Conservation (phyloP, 1,140 invertebrate species). For the Cyclina sinensis region DNA sequence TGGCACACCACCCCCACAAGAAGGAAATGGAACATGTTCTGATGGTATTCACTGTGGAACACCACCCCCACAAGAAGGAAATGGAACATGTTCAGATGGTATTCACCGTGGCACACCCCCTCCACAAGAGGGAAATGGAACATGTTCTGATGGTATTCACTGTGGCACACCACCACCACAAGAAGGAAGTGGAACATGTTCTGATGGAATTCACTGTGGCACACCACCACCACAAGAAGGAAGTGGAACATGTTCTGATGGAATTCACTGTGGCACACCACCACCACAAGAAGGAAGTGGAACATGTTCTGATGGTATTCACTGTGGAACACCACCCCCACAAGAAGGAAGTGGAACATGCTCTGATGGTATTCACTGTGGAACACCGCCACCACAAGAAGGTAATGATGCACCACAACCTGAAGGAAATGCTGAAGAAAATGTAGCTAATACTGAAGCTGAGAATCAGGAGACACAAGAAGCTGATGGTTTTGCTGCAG, state of each 20-base stretch:
- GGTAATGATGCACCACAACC: constrained; percentile 18
- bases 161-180: constrained; percentile 59
- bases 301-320: constrained; percentile 57
- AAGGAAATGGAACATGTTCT: constrained; percentile 48
- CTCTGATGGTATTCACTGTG: constrained; percentile 65
- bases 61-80: constrained; percentile 62
- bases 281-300: constrained; percentile 52
- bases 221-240: constrained; percentile 61
- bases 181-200: constrained; percentile 42
- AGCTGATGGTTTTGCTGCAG: constrained; percentile 1
- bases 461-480: constrained; percentile 38
- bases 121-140: constrained; percentile 33
- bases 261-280: constrained; percentile 66
- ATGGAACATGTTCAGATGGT: constrained; percentile 52
- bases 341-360: constrained; percentile 38
- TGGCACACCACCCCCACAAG: constrained; percentile 58
- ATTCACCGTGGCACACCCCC: constrained; percentile 66
- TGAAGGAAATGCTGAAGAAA: constrained; percentile 88
- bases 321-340: constrained; percentile 65
- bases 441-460: constrained; percentile 58
- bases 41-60: constrained; percentile 68
- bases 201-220: constrained; percentile 69
- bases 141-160: constrained; percentile 59
- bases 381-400: constrained; percentile 60
- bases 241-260: constrained; percentile 40